Percentiles rank a stretch among this genome's conserved stretches.
These are phyloP conservation scores for Heliconius eleuchia DNA, from an alignment of 1,140 invertebrate genomes.

Conservation along the genomic window DNA sequence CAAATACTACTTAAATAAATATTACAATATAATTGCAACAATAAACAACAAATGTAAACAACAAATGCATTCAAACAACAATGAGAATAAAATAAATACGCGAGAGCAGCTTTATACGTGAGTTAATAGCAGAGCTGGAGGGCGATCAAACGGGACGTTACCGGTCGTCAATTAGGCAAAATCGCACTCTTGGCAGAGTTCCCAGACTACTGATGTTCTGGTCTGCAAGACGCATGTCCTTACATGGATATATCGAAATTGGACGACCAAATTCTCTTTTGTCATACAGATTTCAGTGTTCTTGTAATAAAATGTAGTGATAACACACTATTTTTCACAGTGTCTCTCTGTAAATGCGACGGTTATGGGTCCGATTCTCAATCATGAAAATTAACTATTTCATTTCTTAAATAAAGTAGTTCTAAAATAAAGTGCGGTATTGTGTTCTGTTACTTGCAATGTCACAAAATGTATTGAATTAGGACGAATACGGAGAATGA, in stretches of 20 bases:
- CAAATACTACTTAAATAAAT: background rate
- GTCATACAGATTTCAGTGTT: background rate
- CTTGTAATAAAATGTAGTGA: too few species aligned
- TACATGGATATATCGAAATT: constrained; percentile 45
- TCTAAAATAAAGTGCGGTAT: too few species aligned
- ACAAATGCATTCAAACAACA: constrained; percentile 9
- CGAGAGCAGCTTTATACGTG: constrained; percentile 54
- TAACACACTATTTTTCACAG: too few species aligned
- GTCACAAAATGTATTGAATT: too few species aligned
- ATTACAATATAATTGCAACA: background rate
- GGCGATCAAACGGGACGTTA: constrained; percentile 65
- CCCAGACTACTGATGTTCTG: constrained; percentile 62
- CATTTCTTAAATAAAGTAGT: too few species aligned
- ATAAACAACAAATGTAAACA: constrained; percentile 5
- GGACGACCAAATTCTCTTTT: background rate
- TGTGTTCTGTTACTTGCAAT: too few species aligned
- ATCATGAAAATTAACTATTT: too few species aligned
- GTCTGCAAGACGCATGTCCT: constrained; percentile 48
- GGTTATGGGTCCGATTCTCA: too few species aligned
- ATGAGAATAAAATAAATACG: constrained; percentile 29
- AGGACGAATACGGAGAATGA: too few species aligned
- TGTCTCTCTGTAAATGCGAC: background rate
- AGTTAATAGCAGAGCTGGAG: constrained; percentile 57
- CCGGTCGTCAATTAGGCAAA: constrained; percentile 72
- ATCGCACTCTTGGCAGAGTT: constrained; percentile 69